Evolutionary conservation across 2,797 vertebrate species (phyloP), one percentile per base, ranked within the genome.

Genomic region (Chelon labrosus): DNA sequence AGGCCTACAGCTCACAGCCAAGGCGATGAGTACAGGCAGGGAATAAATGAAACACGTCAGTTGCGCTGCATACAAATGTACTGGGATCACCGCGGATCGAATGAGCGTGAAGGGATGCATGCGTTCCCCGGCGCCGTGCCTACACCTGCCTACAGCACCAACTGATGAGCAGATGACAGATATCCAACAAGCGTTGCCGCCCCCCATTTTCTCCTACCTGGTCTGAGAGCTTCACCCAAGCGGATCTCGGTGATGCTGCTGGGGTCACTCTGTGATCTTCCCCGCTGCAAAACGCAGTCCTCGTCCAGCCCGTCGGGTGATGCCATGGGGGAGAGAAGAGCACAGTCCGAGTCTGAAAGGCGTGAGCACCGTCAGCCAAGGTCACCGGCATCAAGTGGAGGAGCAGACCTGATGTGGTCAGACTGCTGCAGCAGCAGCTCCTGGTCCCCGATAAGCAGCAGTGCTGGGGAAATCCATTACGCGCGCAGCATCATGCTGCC

Each of bases 211-310:
- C 68, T 41, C 68, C 89, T 94, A 97, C 97, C 97, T 97, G 96
- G 80, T 86, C 78, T 90, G 87, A 94, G 94, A 62, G 92, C 91
- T 80, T 94, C 93, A 65, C 89, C 94, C 63, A 94, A 57, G 69
- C 94, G 91, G 79, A 94, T 83, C 67, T 98, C 97, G 20, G 96
- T 94, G 95, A 96, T 95, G 96, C 94, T 98, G 95, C 94, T 98
- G 86, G 97, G 97, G 96, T 98, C 97, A 92, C 97, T 99, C 91
- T 96, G 95, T 78, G 97, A 98, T 91, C 97, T 94, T 79, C 95
- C 97, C 89, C 97, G 92, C 90, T 95, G 95, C 92, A 94, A 84
- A 84, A 96, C 93, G 84, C 97, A 94, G 72, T 95, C 92, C 68
- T 95, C 95, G 16, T 94, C 94, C 79, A 89, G 85, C 88, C 93